Evolutionary conservation across 2,113 vertebrate genomes (phyloP), one percentile per base, ranked within the genome.

Genomic region (Sterna hirundo): DNA sequence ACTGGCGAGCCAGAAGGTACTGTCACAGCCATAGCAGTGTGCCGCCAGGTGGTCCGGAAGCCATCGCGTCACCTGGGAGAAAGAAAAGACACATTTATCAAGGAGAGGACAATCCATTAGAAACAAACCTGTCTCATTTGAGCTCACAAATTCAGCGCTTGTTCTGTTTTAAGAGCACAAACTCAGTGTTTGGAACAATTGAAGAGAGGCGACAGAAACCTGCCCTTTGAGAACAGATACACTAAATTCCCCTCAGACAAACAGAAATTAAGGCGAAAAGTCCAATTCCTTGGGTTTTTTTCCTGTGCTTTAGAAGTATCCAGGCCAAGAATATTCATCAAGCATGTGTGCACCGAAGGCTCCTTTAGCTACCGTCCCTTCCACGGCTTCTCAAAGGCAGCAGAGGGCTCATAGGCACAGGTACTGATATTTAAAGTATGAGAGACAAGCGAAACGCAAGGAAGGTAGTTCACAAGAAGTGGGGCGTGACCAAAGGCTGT

Each of bases 11-110:
- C 99, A 99, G 98, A 99, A 99, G 66, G 98, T 95, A 91, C 98
- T 99, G 97, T 99, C 99, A 13, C 99, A 99, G 94, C 99, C 99
- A 5, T 99, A 99, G 98, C 99, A 99, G 94, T 99, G 99, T 15
- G 99, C 99, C 1, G 99, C 99, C 78, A 99, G 97, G 97, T 99
- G 99, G 96, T 99, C 99, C 9, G 99, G 99, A 61, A 99, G 99
- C 99, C 99, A 99, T 86, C 99, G 99, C 2, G 99, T 99, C 98
- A 99, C 99, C 99, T 99, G 97, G 19, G 96, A 97, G 66, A 86
- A 52, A 98, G 5, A 38, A 29, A 29, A 27, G 42, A 27, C 79
- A 83, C 1, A 2, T 3, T 15, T 7, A 1, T 60, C 65, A 66
- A 23, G n/a, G 46, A 23, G 23, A 26, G 13, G 29, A 34, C 74